Conservation (phyloP, 2,113 vertebrate genomes). For the Opisthocomus hoazin region DNA sequence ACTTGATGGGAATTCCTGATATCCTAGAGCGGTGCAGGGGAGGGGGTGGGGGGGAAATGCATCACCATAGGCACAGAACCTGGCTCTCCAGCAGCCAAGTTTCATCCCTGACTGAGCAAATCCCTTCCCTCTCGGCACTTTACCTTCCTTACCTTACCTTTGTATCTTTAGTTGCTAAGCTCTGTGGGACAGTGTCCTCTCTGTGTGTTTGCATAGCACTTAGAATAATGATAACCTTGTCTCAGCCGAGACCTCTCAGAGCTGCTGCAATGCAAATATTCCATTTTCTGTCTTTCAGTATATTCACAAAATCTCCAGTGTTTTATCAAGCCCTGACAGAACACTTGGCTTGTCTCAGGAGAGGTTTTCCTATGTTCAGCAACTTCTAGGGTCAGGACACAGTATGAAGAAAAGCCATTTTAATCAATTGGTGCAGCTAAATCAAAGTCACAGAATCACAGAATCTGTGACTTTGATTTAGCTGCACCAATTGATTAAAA, state of each 20-base stretch:
- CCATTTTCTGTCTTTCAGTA: background rate
- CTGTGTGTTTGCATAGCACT: background rate
- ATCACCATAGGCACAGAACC: too few species aligned
- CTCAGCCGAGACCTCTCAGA: background rate
- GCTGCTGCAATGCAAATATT: background rate
- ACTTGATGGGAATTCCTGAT: too few species aligned
- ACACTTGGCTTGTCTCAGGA: background rate
- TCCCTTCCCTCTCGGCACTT: background rate
- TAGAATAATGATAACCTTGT: background rate
- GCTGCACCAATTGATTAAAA: background rate
- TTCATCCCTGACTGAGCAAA: background rate
- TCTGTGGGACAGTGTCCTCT: background rate
- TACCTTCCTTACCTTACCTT: background rate
- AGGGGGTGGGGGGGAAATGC: too few species aligned
- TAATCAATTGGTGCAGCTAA: too few species aligned
- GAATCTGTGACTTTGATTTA: too few species aligned
- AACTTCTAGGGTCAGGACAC: background rate
- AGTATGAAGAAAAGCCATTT: too few species aligned
- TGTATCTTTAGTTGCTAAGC: background rate
- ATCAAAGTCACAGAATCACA: too few species aligned
- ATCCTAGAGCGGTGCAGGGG: too few species aligned
- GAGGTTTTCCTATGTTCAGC: background rate
- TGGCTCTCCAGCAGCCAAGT: background rate
- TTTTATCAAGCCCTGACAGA: background rate
- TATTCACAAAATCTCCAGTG: background rate